Evolutionary conservation across 2,888 invertebrate species (phyloP), one percentile per base, ranked within the genome.

Genomic region (Pantelozetes paolii): DNA sequence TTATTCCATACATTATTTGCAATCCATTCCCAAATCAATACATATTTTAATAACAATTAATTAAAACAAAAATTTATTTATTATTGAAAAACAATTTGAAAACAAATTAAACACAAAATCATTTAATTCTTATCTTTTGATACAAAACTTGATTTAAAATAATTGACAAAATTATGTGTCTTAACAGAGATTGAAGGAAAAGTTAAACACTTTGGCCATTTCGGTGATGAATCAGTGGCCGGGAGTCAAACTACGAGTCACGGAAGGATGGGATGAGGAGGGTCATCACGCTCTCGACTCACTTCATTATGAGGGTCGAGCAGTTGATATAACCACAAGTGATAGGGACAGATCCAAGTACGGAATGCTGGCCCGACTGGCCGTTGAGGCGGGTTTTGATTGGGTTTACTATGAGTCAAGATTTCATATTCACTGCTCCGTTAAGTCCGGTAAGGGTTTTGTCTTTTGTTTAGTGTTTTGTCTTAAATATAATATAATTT

Each of bases 181-280:
- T 45, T 1, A 89, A 71, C 88, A 96, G 97, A 88, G 95, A 82
- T 94, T 95, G 85, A 94, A 92, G 83, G 96, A 96, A 84, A 94
- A 92, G 83, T 85, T 97, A 80, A 93, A 95, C 84, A 92, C 92
- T 75, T 85, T 97, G 81, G 94, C 96, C 74, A 92, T 95, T 82
- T 91, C 92, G 80, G 96, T 97, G 83, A 94, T 95, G 93, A 96
- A 96, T 85, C 92, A 93, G 83, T 97, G 97, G 96, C 95, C 95
- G 0, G 92, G 94, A n/a, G 90, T 95, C 77, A 88, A 89, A 79
- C 86, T 97, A 79, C 86, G 94, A 74, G 96, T 97, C 77, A 94
- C 91, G 78, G 96, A 97, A 83, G 94, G 93, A 73, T 97, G 95
- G 95, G 94, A 94, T 81, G 95, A 95, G 82, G 82, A 83, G 67